These are phyloP conservation scores for Loris lydekkerianus DNA, from an alignment of 2,797 vertebrate genomes.

Conservation along the genomic window DNA sequence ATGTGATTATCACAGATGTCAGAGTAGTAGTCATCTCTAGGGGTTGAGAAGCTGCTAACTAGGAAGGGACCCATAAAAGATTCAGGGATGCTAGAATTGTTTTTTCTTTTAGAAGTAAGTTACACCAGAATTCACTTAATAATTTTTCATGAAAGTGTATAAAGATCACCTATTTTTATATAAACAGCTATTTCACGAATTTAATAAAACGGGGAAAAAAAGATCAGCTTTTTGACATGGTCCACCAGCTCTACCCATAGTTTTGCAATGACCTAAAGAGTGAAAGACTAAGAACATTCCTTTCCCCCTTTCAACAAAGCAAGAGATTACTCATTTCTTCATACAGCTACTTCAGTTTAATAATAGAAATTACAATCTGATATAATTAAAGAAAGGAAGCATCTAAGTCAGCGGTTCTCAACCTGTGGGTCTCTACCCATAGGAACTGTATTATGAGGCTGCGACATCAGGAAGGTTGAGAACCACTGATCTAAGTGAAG, in stretches of 20 bases:
- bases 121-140: neutral
- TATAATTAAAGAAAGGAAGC: neutral
- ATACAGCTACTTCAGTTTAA: conserved; percentile 51
- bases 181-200: neutral
- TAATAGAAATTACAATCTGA: conserved; percentile 56
- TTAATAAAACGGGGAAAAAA: neutral
- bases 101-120: conserved; percentile 1
- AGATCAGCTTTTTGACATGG: conserved; percentile 41
- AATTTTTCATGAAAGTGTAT: conserved; percentile 36
- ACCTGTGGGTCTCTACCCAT: too few species aligned
- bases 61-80: neutral
- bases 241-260: neutral
- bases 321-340: conserved; percentile 50
- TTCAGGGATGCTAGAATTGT: neutral
- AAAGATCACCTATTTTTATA: conserved; percentile 15
- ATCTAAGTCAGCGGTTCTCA: neutral
- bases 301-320: conserved; percentile 30
- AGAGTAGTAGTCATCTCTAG: neutral
- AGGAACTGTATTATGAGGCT: too few species aligned
- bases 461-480: too few species aligned
- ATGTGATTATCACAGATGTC: neutral
- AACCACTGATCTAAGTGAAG: neutral
- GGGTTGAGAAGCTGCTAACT: neutral
- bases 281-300: conserved; percentile 11
- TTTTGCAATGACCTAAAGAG: neutral